phyloP scores from a whole-genome alignment of 2,888 invertebrate species.

The Thyatira batis region DNA sequence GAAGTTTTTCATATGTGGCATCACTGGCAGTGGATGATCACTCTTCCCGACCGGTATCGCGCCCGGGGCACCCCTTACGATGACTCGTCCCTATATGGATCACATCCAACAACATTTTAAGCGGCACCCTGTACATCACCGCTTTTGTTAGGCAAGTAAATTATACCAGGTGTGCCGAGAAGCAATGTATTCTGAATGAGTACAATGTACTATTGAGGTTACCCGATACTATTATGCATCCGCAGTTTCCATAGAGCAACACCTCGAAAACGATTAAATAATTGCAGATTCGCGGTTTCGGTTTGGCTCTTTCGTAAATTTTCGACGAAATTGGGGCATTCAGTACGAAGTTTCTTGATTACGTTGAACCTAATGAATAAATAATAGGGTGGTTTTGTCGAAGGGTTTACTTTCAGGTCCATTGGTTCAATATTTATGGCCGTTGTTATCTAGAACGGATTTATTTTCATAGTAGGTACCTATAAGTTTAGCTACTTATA shows the following conservation, averaged over 20 bases:
- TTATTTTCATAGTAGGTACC: neutral
- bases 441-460: slow-evolving; percentile 2
- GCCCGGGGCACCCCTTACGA: slow-evolving; percentile 71
- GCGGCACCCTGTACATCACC: slow-evolving; percentile 35
- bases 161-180: neutral
- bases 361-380: slow-evolving; percentile 64
- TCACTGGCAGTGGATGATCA: slow-evolving; percentile 62
- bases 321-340: slow-evolving; percentile 66
- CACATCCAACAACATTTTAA: slow-evolving; percentile 25
- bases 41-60: slow-evolving; percentile 68
- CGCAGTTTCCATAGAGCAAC: slow-evolving; percentile 66
- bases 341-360: slow-evolving; percentile 64
- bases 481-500: neutral
- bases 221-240: slow-evolving; percentile 47
- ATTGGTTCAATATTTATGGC: slow-evolving; percentile 33
- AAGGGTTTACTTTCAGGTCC: slow-evolving; percentile 32
- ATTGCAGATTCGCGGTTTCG: slow-evolving; percentile 69
- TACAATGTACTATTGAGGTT: slow-evolving; percentile 12
- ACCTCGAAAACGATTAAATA: slow-evolving; percentile 76
- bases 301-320: slow-evolving; percentile 63
- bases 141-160: slow-evolving; percentile 11
- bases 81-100: slow-evolving; percentile 45
- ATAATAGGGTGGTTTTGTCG: slow-evolving; percentile 54
- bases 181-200: neutral
- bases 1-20: slow-evolving; percentile 38